Evolutionary conservation across 2,113 vertebrate species (phyloP).

Genomic region (Pimephales promelas): DNA sequence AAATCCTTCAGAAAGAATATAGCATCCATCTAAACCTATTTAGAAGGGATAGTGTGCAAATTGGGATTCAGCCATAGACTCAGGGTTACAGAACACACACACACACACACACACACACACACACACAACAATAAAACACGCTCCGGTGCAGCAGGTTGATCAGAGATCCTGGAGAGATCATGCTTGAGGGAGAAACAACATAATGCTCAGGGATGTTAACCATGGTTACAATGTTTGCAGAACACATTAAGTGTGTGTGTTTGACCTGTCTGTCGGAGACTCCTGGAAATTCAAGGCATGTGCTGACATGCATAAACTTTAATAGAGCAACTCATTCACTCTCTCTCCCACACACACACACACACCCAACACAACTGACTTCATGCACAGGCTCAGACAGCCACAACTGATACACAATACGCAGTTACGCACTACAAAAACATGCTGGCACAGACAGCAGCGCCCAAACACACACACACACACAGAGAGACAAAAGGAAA

Average conservation of each 20-base stretch:
- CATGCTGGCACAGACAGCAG: background rate
- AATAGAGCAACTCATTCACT: background rate
- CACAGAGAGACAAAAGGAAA: background rate
- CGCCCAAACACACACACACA: no score
- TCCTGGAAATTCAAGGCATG: slow-evolving; percentile 30
- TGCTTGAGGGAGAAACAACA: slow-evolving; percentile 22
- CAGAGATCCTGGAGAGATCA: slow-evolving; percentile 17
- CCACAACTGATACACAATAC: background rate
- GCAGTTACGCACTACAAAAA: no score
- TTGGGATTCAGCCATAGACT: background rate
- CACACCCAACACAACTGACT: background rate
- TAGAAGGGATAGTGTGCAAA: background rate
- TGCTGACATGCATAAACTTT: background rate
- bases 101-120: background rate
- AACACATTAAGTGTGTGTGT: slow-evolving; percentile 21
- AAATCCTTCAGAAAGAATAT: no score
- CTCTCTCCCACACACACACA: background rate
- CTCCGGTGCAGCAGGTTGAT: background rate
- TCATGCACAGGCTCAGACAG: slow-evolving; percentile 3
- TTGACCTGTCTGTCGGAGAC: background rate
- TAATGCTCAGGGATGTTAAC: background rate
- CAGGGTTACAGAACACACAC: background rate
- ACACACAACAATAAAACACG: background rate
- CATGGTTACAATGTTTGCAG: slow-evolving; percentile 16
- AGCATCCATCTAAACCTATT: background rate